Conservation (phyloP, 1,140 invertebrate species). For the Nephotettix cincticeps region DNA sequence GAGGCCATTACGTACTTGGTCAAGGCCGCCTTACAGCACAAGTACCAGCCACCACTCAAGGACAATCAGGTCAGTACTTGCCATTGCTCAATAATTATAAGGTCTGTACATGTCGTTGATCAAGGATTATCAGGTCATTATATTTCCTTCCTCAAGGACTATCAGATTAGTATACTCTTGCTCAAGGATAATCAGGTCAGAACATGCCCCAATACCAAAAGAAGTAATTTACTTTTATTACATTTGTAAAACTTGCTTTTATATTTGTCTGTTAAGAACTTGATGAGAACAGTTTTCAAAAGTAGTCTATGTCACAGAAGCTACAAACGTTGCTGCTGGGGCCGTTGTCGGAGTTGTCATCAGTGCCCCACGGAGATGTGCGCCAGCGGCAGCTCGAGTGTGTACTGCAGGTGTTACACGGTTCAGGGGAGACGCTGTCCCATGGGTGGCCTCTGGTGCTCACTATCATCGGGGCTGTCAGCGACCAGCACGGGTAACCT, state of each 20-base stretch:
- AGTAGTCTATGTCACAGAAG: too few species aligned
- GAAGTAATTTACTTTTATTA: too few species aligned
- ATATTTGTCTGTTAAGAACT: too few species aligned
- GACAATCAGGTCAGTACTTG: conserved; percentile 71
- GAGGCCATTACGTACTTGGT: conserved; percentile 95
- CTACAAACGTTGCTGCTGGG: conserved; percentile 82
- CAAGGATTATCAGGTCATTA: too few species aligned
- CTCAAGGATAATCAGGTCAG: too few species aligned
- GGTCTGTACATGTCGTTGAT: too few species aligned
- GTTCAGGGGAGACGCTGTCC: conserved; percentile 84
- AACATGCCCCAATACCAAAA: too few species aligned
- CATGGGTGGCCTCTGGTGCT: conserved; percentile 95
- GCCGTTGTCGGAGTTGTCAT: conserved; percentile 87
- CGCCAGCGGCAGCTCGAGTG: conserved; percentile 94
- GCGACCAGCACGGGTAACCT: conserved; percentile 83
- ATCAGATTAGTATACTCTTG: too few species aligned
- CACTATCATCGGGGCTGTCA: conserved; percentile 91
- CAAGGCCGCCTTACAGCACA: conserved; percentile 85
- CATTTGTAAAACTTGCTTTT: too few species aligned
- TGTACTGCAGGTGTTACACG: conserved; percentile 89
- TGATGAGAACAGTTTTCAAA: too few species aligned
- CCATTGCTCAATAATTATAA: too few species aligned
- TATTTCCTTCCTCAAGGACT: too few species aligned
- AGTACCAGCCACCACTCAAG: conserved; percentile 79
- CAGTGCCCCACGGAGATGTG: conserved; percentile 88